Base-by-base conservation (phyloP, 2,797 vertebrate genomes). In the Enteromius unitaeniatus region DNA sequence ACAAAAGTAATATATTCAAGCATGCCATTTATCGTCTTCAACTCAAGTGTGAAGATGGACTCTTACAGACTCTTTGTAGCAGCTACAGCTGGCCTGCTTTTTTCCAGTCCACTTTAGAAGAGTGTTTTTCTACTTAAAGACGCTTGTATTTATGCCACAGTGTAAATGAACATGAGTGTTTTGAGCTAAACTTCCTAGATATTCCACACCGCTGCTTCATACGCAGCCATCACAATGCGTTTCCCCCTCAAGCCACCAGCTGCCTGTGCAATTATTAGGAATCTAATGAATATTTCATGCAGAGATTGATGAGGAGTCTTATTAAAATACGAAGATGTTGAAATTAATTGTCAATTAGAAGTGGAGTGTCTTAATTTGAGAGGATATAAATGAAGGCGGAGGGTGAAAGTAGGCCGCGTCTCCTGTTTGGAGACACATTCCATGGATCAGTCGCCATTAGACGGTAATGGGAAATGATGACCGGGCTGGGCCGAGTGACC, bases 261-360 rank as follows among this genome's bases (percentile, higher is more conserved):
- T 80, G 86, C 87, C 86, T 86, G 86, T 79, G 91, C 90, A 94
- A 94, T 94, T 94, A 95, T 95, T 94, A 93, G 92, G 87, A 92
- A 92, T 94, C 91, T 95, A 94, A 95, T 96, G 94, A 96, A 96
- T 95, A 96, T 95, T 95, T 96, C 93, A 96, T 95, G 92, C 91
- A 90, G 91, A 93, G 94, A 95, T 94, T 96, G 94, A 95, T 92
- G 92, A 94, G 93, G 90, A 94, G 91, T 91, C 95, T 95, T 95
- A 96, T 95, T 95, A 95, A 95, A 96, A 95, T 95, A 95, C 94
- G 93, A 95, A 95, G 94, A 95, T 95, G 94, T 95, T 95, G 93
- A 94, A 96, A 95, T 95, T 95, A 96, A 95, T 95, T 95, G 95
- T 95, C 95, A 95, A 95, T 96, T 96, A 95, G 93, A 92, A 91